Evolutionary conservation across 1,140 invertebrate genomes (phyloP), one percentile per base, ranked within the genome.

Genomic region (Pachypsylla venusta): DNA sequence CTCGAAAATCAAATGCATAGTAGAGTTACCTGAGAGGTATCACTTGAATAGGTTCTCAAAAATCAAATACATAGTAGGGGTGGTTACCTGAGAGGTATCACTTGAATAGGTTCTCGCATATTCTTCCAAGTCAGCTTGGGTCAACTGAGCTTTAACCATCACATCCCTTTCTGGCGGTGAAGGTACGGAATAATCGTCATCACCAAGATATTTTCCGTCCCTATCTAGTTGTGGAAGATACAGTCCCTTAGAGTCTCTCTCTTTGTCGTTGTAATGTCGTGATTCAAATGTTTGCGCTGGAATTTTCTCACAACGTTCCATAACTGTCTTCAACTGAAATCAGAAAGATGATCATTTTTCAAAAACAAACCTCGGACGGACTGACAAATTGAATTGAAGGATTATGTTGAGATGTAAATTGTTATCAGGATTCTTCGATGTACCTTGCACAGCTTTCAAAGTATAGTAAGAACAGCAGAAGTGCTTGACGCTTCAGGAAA

Each of bases 291-390:
- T 75, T 64, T 83, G 81, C 2, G 76, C 75, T 12, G 79, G 77
- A 61, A 83, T 83, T 68, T 83, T 82, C 70, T 84, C 83, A 67
- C 81, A 82, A 62, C 80, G 76, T 70, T 86, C 82, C 79, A 84
- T 80, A 60, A 84, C 82, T 63, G 83, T 83, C 69, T 83, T 84
- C 63, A 84, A 69, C 77, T 84, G 74, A 55, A 71, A 73, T 57
- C 65, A 66, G n/a, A 48, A 3, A 48, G n/a, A 48, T n/a, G n/a
- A n/a, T n/a, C n/a, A n/a, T n/a, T n/a, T n/a, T n/a, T n/a, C n/a
- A n/a, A n/a, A n/a, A n/a, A n/a, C n/a, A n/a, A n/a, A n/a, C n/a
- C n/a, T n/a, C n/a, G n/a, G n/a, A n/a, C n/a, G n/a, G n/a, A n/a
- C n/a, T n/a, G n/a, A n/a, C n/a, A n/a, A n/a, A n/a, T n/a, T n/a